A percentile compares a stretch with the other conserved stretches of the same genome.
phyloP scores from a whole-genome alignment of 2,888 invertebrate species.

The Mimumesa dahlbomi region DNA sequence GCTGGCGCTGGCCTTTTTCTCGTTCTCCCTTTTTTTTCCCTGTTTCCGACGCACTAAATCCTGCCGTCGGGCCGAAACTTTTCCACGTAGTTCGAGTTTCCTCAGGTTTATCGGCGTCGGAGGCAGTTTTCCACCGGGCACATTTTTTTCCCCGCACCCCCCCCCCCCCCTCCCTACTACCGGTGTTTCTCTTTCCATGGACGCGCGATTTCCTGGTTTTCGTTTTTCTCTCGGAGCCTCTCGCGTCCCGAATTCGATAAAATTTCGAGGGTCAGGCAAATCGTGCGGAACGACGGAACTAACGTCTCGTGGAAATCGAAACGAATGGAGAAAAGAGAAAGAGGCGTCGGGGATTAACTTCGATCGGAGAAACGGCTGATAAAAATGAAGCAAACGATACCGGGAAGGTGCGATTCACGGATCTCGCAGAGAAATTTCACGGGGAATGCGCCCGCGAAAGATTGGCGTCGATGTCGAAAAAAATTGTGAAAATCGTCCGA shows the following conservation, averaged over 20 bases:
- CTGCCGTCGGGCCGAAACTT: constrained; percentile 55
- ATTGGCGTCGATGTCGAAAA: too few species aligned
- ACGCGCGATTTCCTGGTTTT: not conserved
- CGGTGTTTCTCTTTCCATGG: constrained; percentile 26
- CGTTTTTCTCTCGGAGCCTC: not conserved
- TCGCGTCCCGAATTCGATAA: constrained; percentile 34
- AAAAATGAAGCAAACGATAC: too few species aligned
- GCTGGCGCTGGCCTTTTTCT: constrained; percentile 36
- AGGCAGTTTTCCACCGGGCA: constrained; percentile 51
- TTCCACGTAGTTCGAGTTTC: constrained; percentile 55
- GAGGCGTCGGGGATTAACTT: too few species aligned
- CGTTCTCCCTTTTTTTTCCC: constrained; percentile 28
- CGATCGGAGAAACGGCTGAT: too few species aligned
- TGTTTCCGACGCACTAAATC: constrained; percentile 60
- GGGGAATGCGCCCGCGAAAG: too few species aligned
- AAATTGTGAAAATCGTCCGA: too few species aligned
- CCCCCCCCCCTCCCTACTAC: not conserved
- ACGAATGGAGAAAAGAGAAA: not conserved
- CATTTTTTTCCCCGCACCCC: constrained; percentile 25
- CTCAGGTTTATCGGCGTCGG: constrained; percentile 54
- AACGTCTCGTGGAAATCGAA: constrained; percentile 5
- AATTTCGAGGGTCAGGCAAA: constrained; percentile 61
- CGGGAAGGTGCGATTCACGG: too few species aligned
- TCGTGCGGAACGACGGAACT: constrained; percentile 66
- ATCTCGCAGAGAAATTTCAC: too few species aligned